Evolutionary conservation across 2,113 vertebrate species (phyloP).

Genomic region (Paracanthobrama guichenoti): DNA sequence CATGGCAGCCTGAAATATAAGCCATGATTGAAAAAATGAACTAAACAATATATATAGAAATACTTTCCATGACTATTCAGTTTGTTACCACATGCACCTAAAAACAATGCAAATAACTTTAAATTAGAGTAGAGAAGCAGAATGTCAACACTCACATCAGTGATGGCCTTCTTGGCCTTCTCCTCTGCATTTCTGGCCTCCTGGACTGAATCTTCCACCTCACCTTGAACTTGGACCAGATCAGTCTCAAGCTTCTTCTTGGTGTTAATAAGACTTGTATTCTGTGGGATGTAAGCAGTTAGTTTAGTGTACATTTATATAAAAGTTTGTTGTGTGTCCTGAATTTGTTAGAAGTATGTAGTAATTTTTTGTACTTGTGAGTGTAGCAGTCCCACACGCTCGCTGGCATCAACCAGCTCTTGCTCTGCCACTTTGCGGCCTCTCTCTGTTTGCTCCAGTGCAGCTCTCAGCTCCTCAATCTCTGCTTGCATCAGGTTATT

Average conservation of each 20-base stretch:
- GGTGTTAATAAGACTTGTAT: constrained; percentile 52
- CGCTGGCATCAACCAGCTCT: constrained; percentile 83
- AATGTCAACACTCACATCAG: constrained; percentile 38
- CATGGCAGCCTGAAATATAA: constrained; percentile 74
- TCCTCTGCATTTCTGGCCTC: constrained; percentile 51
- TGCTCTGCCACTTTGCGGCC: constrained; percentile 85
- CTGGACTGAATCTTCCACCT: constrained; percentile 45
- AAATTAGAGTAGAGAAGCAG: neutral
- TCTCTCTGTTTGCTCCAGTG: constrained; percentile 87
- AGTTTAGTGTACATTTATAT: neutral
- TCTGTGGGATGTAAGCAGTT: constrained; percentile 15
- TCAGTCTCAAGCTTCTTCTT: constrained; percentile 46
- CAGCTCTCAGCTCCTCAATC: constrained; percentile 84
- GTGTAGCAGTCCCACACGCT: constrained; percentile 81
- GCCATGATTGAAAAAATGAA: neutral
- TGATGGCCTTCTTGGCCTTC: constrained; percentile 53
- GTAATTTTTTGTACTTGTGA: constrained; percentile 74
- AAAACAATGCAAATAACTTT: neutral
- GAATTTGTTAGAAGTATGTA: neutral
- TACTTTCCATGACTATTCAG: neutral
- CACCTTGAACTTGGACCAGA: constrained; percentile 46
- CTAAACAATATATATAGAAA: no score
- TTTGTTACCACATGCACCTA: neutral
- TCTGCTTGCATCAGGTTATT: constrained; percentile 84
- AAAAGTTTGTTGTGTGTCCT: neutral